These are phyloP conservation scores for Garra rufa DNA, from an alignment of 2,113 vertebrate genomes.

Conservation along the genomic window DNA sequence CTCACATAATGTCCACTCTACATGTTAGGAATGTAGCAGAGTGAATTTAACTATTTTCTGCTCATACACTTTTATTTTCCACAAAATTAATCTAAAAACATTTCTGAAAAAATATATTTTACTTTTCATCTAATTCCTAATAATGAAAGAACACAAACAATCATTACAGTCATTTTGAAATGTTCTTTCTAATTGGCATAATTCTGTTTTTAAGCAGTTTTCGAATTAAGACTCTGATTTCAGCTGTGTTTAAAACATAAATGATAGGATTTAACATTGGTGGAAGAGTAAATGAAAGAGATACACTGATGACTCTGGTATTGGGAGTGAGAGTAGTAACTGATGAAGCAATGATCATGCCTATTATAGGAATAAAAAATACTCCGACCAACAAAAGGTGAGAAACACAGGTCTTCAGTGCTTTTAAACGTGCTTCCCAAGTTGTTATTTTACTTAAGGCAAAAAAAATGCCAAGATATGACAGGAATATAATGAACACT, in stretches of 20 bases:
- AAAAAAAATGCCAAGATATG: conserved; percentile 45
- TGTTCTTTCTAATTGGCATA: not conserved
- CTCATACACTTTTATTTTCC: not conserved
- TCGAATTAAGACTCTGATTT: too few species aligned
- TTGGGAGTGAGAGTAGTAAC: conserved; percentile 20
- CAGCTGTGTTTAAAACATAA: too few species aligned
- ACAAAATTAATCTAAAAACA: not conserved
- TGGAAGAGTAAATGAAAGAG: conserved; percentile 39
- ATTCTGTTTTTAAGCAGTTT: too few species aligned
- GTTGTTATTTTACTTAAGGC: conserved; percentile 58
- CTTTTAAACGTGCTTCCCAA: conserved; percentile 59
- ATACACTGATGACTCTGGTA: conserved; percentile 46
- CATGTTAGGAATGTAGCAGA: not conserved
- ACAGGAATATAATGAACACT: conserved; percentile 45
- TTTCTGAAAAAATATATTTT: too few species aligned
- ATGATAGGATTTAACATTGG: conserved; percentile 28
- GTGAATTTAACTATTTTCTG: not conserved
- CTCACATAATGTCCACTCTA: not conserved
- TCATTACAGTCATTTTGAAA: not conserved
- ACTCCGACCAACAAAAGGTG: conserved; percentile 65
- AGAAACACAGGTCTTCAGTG: conserved; percentile 67
- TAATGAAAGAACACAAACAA: not conserved
- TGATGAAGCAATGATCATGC: conserved; percentile 7
- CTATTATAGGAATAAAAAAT: conserved; percentile 58
- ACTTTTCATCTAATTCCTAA: not conserved